Conservation (phyloP, 2,888 invertebrate species). For the Crepidodera aurea region DNA sequence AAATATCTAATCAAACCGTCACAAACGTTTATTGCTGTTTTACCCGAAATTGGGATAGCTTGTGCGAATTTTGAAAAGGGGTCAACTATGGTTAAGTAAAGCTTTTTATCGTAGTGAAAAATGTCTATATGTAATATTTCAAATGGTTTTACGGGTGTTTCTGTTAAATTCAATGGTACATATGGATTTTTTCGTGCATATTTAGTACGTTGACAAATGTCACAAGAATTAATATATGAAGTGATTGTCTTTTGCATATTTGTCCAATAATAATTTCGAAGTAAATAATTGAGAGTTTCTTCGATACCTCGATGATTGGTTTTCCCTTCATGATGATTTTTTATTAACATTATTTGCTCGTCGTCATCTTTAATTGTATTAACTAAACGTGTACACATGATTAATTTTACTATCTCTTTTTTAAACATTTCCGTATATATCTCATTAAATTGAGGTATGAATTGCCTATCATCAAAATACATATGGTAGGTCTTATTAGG, state of each 20-base stretch:
- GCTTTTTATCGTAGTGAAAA: neutral
- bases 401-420: neutral
- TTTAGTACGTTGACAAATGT: slow-evolving; percentile 23
- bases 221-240: slow-evolving; percentile 16
- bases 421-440: neutral
- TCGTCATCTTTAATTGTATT: slow-evolving; percentile 6
- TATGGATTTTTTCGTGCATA: slow-evolving; percentile 22
- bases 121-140: slow-evolving; percentile 11
- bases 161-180: slow-evolving; percentile 5
- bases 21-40: slow-evolving; percentile 12
- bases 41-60: neutral
- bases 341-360: neutral
- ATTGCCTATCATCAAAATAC: neutral
- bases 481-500: neutral
- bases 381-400: neutral
- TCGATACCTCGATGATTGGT: slow-evolving; percentile 11
- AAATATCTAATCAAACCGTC: slow-evolving; percentile 17
- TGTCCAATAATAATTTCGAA: slow-evolving; percentile 17
- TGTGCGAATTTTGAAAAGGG: slow-evolving; percentile 24
- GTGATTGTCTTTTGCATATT: slow-evolving; percentile 10
- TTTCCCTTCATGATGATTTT: slow-evolving; percentile 5
- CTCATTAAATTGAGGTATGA: neutral
- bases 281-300: neutral
- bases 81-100: slow-evolving; percentile 23
- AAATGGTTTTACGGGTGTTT: slow-evolving; percentile 13